phyloP scores from a whole-genome alignment of 2,113 vertebrate genomes.

The Pleuronectes platessa region DNA sequence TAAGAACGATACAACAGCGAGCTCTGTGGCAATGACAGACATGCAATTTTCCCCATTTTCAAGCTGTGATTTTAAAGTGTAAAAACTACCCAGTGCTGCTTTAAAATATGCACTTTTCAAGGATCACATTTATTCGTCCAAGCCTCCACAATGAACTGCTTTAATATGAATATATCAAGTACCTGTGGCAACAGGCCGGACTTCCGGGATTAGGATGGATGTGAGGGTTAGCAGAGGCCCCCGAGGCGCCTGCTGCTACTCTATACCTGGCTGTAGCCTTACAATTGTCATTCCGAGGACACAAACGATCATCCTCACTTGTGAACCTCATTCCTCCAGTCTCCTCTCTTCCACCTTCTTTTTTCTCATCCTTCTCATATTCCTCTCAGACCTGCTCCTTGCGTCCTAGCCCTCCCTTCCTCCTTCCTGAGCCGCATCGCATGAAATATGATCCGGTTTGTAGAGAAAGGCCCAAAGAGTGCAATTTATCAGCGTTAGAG shows the following conservation, averaged over 20 bases:
- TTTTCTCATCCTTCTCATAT: conserved; percentile 11
- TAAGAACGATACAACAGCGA: too few species aligned
- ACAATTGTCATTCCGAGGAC: conserved; percentile 8
- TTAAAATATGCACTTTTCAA: not conserved
- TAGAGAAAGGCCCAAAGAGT: conserved; percentile 61
- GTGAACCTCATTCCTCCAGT: not conserved
- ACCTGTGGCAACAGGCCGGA: not conserved
- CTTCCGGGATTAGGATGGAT: not conserved
- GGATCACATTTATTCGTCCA: not conserved
- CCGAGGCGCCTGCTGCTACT: not conserved
- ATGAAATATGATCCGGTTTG: conserved; percentile 63
- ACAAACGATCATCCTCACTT: conserved; percentile 7
- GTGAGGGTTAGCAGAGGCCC: not conserved
- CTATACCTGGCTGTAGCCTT: not conserved
- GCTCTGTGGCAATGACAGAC: too few species aligned
- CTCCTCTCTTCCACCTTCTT: not conserved
- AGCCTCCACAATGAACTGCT: not conserved
- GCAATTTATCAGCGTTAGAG: conserved; percentile 74
- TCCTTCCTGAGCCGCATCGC: conserved; percentile 27
- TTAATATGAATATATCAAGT: not conserved
- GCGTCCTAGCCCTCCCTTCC: not conserved
- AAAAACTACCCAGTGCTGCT: not conserved
- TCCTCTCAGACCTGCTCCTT: conserved; percentile 17
- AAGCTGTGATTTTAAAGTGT: too few species aligned
- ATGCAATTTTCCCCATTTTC: too few species aligned